Conservation (phyloP, 2,113 vertebrate species). For the Okapia johnstoni region DNA sequence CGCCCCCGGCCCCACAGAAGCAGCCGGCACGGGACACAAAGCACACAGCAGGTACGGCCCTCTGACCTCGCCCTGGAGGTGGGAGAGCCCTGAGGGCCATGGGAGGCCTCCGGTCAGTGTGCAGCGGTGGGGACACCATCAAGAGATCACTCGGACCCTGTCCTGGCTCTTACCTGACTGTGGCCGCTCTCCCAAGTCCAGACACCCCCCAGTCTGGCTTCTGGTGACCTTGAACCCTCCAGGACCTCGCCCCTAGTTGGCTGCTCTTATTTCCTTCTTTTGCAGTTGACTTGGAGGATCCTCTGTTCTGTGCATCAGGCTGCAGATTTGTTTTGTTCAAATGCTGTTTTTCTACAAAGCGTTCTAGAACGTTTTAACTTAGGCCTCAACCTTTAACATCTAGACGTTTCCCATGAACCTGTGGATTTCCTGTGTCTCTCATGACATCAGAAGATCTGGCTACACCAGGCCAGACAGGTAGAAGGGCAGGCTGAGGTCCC, state of each 20-base stretch:
- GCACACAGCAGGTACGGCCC: slow-evolving; percentile 23
- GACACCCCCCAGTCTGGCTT: neutral
- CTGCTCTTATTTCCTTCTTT: neutral
- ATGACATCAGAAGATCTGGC: neutral
- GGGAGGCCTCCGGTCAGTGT: neutral
- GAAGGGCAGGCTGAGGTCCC: neutral
- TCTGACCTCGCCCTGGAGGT: neutral
- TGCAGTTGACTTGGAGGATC: neutral
- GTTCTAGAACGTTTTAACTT: neutral
- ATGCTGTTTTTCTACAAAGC: neutral
- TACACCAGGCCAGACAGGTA: neutral
- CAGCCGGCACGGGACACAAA: neutral
- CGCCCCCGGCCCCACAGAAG: slow-evolving; percentile 22
- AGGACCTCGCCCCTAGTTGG: neutral
- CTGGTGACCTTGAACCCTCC: neutral
- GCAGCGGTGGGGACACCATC: rapidly evolving
- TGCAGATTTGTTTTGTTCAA: neutral
- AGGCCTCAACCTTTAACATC: neutral
- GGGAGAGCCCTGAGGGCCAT: neutral
- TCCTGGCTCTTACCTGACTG: neutral
- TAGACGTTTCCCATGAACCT: neutral
- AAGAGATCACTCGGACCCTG: neutral
- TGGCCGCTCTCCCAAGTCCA: neutral
- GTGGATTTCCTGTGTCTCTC: neutral
- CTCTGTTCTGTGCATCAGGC: neutral